Evolutionary conservation across 2,113 vertebrate genomes (phyloP).

Genomic region (Leptodactylus fuscus): DNA sequence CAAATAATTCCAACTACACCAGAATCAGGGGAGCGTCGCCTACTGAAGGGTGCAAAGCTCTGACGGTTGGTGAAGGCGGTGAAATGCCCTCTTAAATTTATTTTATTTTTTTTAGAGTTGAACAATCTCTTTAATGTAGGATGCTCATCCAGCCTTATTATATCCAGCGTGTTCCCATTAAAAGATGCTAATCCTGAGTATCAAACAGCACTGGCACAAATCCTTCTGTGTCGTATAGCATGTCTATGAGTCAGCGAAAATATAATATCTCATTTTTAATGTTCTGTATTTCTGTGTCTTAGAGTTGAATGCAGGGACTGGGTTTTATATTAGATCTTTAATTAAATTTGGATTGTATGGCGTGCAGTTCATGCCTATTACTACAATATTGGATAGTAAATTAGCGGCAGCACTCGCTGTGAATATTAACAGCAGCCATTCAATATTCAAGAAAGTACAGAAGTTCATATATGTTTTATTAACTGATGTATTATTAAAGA

Average conservation of each 20-base stretch:
- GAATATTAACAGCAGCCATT: constrained; percentile 41
- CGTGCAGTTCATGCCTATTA: constrained; percentile 24
- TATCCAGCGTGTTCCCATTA: background rate
- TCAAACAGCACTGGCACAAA: background rate
- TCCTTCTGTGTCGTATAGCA: background rate
- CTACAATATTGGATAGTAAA: constrained; percentile 33
- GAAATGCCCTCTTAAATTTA: too few relatives aligned
- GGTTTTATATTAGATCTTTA: constrained; percentile 41
- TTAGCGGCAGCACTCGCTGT: constrained; percentile 1
- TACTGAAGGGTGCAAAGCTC: too few relatives aligned
- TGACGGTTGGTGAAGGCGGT: too few relatives aligned
- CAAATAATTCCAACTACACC: too few relatives aligned
- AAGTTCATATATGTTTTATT: constrained; percentile 51
- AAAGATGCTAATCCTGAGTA: background rate
- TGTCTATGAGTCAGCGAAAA: background rate
- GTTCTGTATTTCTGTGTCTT: background rate
- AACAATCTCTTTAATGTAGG: too few relatives aligned
- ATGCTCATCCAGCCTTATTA: background rate
- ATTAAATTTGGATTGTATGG: constrained; percentile 46
- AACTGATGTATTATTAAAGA: constrained; percentile 47
- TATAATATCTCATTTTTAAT: constrained; percentile 11
- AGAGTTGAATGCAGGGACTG: background rate
- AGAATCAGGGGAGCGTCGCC: too few relatives aligned
- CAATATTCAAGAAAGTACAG: constrained; percentile 42
- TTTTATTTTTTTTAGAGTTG: too few relatives aligned